Conservation (phyloP, 30 jellyfish, hydroid and myxozoan species). For the Catostylus mosaicus region DNA sequence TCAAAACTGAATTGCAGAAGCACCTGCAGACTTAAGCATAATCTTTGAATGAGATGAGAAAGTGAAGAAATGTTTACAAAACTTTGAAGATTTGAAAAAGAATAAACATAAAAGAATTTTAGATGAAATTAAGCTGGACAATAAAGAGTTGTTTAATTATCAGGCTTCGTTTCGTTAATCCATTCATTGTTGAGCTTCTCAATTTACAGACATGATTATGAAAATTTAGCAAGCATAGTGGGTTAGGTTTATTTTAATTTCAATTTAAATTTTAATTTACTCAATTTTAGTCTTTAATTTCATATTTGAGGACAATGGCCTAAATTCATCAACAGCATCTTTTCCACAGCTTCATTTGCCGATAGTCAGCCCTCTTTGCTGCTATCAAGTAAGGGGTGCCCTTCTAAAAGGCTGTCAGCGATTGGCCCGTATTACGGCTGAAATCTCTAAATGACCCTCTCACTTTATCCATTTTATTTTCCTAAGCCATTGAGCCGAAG, state of each 20-base stretch:
- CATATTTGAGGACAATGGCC: not conserved
- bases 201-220: not conserved
- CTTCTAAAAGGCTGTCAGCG: too few species aligned
- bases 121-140: not conserved
- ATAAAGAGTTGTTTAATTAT: not conserved
- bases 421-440: too few species aligned
- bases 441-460: too few species aligned
- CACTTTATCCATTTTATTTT: too few species aligned
- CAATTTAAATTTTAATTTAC: too few species aligned
- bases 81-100: slow-evolving; percentile 25
- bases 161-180: not conserved
- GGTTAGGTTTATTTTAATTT: not conserved
- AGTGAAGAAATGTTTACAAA: slow-evolving; percentile 43
- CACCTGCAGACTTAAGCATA: slow-evolving; percentile 44
- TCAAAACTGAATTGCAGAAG: slow-evolving; percentile 17
- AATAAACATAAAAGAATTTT: slow-evolving; percentile 30
- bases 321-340: too few species aligned
- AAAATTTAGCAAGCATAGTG: not conserved
- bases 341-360: not conserved
- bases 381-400: too few species aligned
- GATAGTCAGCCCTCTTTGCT: too few species aligned
- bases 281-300: not conserved
- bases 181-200: not conserved
- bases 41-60: slow-evolving; percentile 29
- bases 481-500: too few species aligned